These are phyloP conservation scores for Eupsilia transversa DNA, from an alignment of 2,888 invertebrate genomes.

Conservation along the genomic window DNA sequence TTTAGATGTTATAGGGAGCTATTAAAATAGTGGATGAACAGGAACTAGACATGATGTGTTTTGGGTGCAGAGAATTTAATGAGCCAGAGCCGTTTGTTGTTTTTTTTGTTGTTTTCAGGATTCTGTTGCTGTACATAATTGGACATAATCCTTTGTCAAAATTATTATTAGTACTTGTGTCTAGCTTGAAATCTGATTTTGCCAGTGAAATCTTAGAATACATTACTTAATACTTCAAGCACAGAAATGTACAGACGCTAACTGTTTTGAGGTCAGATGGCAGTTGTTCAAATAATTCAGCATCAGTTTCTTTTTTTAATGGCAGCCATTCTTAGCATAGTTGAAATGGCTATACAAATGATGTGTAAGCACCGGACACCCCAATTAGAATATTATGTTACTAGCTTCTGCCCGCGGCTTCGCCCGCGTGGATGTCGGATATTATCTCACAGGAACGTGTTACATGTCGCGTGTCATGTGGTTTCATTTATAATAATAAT, in stretches of 20 bases:
- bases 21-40: constrained; percentile 32
- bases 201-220: not conserved
- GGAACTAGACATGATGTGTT: constrained; percentile 7
- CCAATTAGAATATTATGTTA: too few species aligned
- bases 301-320: too few species aligned
- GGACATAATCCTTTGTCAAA: not conserved
- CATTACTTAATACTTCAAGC: not conserved
- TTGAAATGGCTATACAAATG: too few species aligned
- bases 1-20: constrained; percentile 12
- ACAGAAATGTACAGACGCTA: not conserved
- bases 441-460: too few species aligned
- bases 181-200: not conserved
- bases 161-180: not conserved
- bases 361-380: too few species aligned
- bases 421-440: too few species aligned
- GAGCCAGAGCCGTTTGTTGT: not conserved
- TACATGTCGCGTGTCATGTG: too few species aligned
- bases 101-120: not conserved
- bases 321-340: too few species aligned
- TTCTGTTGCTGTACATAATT: not conserved
- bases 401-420: too few species aligned
- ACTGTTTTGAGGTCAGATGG: too few species aligned
- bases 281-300: too few species aligned
- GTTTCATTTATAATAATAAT: too few species aligned
- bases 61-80: not conserved